Percentiles rank a stretch among this genome's conserved stretches.
These are phyloP conservation scores for Panopea generosa DNA, from an alignment of 2,888 invertebrate genomes.

Conservation along the genomic window DNA sequence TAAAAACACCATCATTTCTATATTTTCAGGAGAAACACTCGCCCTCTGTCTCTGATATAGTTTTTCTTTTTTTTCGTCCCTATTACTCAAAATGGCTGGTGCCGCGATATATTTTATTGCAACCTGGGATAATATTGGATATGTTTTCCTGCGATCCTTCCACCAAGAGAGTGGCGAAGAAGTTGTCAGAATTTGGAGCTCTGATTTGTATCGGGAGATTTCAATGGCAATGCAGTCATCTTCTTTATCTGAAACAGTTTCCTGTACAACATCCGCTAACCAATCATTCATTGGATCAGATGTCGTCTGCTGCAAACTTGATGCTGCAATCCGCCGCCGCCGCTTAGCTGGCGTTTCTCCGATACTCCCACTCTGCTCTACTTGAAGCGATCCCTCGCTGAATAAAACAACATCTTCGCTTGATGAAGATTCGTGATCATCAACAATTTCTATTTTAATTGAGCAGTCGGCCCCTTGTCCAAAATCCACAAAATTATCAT, in stretches of 20 bases:
- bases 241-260: conserved; percentile 22
- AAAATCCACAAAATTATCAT: not conserved
- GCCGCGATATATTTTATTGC: conserved; percentile 57
- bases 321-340: not conserved
- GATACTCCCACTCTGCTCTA: not conserved
- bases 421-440: conserved; percentile 16
- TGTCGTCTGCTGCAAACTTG: conserved; percentile 2
- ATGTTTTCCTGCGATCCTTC: conserved; percentile 52
- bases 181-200: conserved; percentile 50
- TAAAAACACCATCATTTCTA: conserved; percentile 48
- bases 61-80: conserved; percentile 12
- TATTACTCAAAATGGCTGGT: conserved; percentile 36
- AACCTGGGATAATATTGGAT: conserved; percentile 56
- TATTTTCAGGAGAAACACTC: conserved; percentile 12
- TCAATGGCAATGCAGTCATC: conserved; percentile 58
- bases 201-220: conserved; percentile 52
- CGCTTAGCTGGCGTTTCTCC: not conserved
- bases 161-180: conserved; percentile 62
- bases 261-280: conserved; percentile 63
- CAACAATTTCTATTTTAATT: conserved; percentile 50
- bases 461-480: conserved; percentile 2
- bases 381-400: not conserved
- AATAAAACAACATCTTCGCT: not conserved
- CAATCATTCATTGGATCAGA: conserved; percentile 43
- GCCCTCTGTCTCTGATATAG: conserved; percentile 29